Evolutionary conservation across 2,888 invertebrate genomes (phyloP), one percentile per base, ranked within the genome.

Genomic region (Notodonta dromedarius): DNA sequence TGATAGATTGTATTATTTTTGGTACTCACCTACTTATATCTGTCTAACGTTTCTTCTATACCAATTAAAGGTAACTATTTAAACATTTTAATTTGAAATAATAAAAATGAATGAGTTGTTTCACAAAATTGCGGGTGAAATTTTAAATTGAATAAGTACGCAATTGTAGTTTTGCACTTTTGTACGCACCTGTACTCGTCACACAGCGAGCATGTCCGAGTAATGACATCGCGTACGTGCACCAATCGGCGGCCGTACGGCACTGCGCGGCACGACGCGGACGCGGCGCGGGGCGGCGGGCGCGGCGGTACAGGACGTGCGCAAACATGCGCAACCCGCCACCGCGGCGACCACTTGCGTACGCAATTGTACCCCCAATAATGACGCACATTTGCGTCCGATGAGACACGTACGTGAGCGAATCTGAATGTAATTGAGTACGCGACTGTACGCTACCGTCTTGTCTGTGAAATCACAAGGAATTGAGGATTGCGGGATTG

Each of bases 171-270:
- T 14, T 58, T 6, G 60, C 14, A 62, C 73, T 83, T 85, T 56
- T 81, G 62, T 60, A n/a, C 56, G 4, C 67, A 61, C 63, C 63
- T 66, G 84, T 87, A 82, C 80, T 65, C 63, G 72, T 71, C 77
- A 77, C 72, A 60, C 57, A 66, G 71, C 74, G 70, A 79, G 66
- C 78, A 83, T 82, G 83, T 82, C 84, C 80, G 74, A 67, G 79
- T 91, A 91, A 91, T 91, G 91, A 89, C 89, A 86, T 79, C 67
- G 79, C 69, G 84, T 88, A 89, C 90, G 89, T 89, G 88, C 80
- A 70, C 82, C 90, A 86, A 89, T 89, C 84, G 82, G 80, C 69
- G 52, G 70, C 71, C 71, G 69, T 71, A 72, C 74, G 71, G 74
- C 78, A 81, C 82, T 73, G 80, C 77, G 80, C 80, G 77, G 75